Percentiles rank a stretch among this genome's conserved stretches.
These are phyloP conservation scores for Ammospiza nelsoni DNA, from an alignment of 2,113 vertebrate genomes.

Conservation along the genomic window DNA sequence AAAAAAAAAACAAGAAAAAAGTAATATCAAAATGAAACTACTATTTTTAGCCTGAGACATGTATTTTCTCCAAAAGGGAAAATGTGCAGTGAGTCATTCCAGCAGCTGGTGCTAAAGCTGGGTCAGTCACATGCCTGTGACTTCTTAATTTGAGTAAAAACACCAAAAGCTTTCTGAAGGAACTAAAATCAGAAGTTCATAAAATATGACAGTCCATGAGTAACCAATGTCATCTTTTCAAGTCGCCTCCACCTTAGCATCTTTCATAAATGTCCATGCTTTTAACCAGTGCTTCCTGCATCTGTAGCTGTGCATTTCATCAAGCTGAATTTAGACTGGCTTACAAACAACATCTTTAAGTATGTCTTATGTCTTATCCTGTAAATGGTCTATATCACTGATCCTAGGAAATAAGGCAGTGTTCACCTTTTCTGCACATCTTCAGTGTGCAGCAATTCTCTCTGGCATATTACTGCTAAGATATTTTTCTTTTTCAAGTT, in stretches of 20 bases:
- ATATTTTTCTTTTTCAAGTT: not conserved
- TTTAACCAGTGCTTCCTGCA: not conserved
- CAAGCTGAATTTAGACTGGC: not conserved
- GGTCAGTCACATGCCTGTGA: not conserved
- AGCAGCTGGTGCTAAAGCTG: not conserved
- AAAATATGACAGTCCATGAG: not conserved
- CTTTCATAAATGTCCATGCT: accelerated
- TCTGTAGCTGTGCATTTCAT: not conserved
- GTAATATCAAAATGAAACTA: not conserved
- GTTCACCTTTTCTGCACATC: not conserved
- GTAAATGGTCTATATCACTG: not conserved
- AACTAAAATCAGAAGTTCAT: not conserved
- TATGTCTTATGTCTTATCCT: not conserved
- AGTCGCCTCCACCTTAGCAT: not conserved
- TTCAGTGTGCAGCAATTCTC: not conserved
- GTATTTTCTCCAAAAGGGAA: not conserved
- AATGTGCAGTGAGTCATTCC: not conserved
- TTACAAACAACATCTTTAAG: not conserved
- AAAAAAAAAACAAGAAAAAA: not conserved
- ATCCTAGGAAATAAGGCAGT: not conserved
- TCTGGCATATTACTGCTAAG: not conserved
- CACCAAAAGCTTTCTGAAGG: not conserved
- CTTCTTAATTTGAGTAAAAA: not conserved
- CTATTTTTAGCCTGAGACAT: not conserved
- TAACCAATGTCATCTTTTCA: not conserved